These are phyloP conservation scores for Galemys pyrenaicus DNA, from an alignment of 2,113 vertebrate species.

Conservation along the genomic window DNA sequence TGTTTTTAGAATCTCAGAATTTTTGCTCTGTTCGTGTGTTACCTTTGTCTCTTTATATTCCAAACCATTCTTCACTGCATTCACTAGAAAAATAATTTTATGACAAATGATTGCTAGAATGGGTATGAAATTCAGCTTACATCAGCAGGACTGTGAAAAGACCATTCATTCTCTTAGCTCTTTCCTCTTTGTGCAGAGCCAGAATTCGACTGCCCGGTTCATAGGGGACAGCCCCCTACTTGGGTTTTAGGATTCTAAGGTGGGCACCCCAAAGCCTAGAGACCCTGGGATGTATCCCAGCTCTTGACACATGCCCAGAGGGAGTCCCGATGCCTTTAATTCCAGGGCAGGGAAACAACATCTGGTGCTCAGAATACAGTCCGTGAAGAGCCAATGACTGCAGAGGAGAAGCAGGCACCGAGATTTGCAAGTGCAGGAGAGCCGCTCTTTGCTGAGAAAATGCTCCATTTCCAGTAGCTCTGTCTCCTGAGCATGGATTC, in stretches of 20 bases:
- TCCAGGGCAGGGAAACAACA: background rate
- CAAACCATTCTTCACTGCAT: constrained; percentile 26
- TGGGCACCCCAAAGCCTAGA: background rate
- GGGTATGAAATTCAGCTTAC: background rate
- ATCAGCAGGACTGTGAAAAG: background rate
- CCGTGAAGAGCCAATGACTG: background rate
- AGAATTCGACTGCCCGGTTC: accelerated
- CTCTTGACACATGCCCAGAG: background rate
- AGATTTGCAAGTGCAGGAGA: background rate
- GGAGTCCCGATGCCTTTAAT: background rate
- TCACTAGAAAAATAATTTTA: background rate
- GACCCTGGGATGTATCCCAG: accelerated
- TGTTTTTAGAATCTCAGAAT: background rate
- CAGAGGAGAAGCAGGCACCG: background rate
- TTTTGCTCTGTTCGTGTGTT: background rate
- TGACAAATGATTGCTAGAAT: background rate
- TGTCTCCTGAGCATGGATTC: background rate
- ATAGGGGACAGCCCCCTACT: background rate
- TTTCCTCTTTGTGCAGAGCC: background rate
- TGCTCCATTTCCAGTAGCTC: background rate
- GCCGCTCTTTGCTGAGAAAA: background rate
- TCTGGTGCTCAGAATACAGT: background rate
- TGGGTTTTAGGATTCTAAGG: background rate
- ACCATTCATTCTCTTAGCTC: accelerated
- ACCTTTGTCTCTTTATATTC: background rate